Evolutionary conservation across 2,888 invertebrate species (phyloP).

Genomic region (Drosophila algonquin): DNA sequence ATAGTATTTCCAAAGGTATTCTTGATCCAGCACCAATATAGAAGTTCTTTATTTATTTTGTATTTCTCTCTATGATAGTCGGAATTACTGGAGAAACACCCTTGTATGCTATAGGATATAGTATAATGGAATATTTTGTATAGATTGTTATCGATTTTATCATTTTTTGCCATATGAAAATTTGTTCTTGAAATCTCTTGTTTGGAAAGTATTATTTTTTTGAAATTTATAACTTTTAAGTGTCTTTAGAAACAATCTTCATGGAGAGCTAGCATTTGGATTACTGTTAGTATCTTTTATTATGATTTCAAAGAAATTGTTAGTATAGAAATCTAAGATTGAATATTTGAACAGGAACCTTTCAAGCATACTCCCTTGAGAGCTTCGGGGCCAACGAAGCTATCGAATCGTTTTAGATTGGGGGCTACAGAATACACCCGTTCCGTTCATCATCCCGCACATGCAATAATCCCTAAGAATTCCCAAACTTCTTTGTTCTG

Average conservation of each 20-base stretch:
- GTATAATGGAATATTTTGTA: too few species aligned
- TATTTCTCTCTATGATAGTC: background rate
- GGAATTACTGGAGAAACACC: background rate
- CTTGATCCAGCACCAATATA: background rate
- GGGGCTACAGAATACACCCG: background rate
- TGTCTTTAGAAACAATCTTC: background rate
- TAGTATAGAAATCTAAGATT: background rate
- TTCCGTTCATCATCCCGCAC: background rate
- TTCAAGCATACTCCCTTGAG: constrained; percentile 2
- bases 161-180: background rate
- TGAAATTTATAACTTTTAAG: too few species aligned
- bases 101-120: too few species aligned
- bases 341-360: background rate
- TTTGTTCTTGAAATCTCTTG: background rate
- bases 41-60: background rate
- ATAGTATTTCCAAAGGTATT: constrained; percentile 1
- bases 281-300: background rate
- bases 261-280: background rate
- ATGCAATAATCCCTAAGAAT: constrained; percentile 33
- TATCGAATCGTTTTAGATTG: background rate
- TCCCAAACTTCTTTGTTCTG: constrained; percentile 14
- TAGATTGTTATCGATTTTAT: too few species aligned
- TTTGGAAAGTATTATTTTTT: too few species aligned
- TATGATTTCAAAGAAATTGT: background rate
- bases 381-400: background rate